Conservation (phyloP, 1,140 invertebrate genomes). For the Brachystomella parvula region DNA sequence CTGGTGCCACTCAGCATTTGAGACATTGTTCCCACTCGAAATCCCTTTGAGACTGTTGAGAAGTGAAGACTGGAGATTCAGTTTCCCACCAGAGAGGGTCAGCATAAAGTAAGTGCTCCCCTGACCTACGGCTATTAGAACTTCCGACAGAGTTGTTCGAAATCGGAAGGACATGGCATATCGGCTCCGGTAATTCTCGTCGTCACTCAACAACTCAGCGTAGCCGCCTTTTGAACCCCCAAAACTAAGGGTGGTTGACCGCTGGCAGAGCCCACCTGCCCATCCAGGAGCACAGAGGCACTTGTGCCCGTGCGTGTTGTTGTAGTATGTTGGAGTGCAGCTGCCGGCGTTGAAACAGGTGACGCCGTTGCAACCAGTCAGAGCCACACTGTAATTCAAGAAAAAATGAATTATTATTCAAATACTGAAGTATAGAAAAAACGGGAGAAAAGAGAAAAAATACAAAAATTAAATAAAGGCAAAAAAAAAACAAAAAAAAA, state of each 20-base stretch:
- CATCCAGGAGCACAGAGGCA: constrained; percentile 74
- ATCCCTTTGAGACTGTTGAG: constrained; percentile 74
- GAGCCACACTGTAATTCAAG: constrained; percentile 50
- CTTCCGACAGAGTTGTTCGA: constrained; percentile 77
- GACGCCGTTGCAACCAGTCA: constrained; percentile 62
- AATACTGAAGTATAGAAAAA: not conserved
- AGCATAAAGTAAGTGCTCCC: constrained; percentile 74
- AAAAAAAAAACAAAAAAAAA: constrained; percentile 46
- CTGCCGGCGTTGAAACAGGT: constrained; percentile 73
- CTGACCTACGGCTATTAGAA: constrained; percentile 73
- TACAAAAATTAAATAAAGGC: too few relatives aligned
- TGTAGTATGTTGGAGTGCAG: constrained; percentile 68
- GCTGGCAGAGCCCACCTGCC: constrained; percentile 39
- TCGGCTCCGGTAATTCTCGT: constrained; percentile 54
- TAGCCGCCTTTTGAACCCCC: constrained; percentile 57
- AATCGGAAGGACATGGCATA: constrained; percentile 83
- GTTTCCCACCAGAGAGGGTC: constrained; percentile 64
- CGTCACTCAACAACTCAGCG: constrained; percentile 39
- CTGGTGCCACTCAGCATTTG: constrained; percentile 30
- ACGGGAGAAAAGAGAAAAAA: too few relatives aligned
- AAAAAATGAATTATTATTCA: constrained; percentile 50
- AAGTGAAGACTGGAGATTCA: constrained; percentile 76
- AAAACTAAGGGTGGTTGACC: constrained; percentile 74
- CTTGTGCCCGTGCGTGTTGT: constrained; percentile 74
- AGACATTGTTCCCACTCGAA: constrained; percentile 27